Evolutionary conservation across 2,797 vertebrate genomes (phyloP), one percentile per base, ranked within the genome.

Genomic region (Erethizon dorsatum): DNA sequence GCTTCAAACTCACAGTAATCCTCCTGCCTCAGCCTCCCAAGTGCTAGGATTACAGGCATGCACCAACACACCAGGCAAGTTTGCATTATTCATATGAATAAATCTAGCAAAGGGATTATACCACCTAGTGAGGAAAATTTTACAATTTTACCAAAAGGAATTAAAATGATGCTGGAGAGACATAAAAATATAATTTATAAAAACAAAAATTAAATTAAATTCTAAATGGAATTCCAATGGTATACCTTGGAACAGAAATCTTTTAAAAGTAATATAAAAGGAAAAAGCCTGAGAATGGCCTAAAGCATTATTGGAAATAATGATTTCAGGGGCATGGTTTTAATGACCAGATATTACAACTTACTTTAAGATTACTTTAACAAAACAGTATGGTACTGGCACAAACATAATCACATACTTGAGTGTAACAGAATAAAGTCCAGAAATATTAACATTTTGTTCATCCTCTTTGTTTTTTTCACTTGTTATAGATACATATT

Each of bases 401-500:
- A 93, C 59, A 69, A 57, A 89, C 77, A 79, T 22, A 22, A 61
- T 78, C 47, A n/a, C 80, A 73, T 90, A 88, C 69, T 92, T 78
- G 65, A 88, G 71, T 67, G 78, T 45, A 77, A 31, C 24, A 37
- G 45, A 93, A 80, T 45, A 45, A 92, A 85, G 18, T 75, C 56
- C 90, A 80, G 69, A 77, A 86, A 69, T 33, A 28, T 50, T 87
- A 80, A 89, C 26, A 52, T 93, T 96, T 91, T 77, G 83, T 73
- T 91, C 24, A 84, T 94, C 24, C 17, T 50, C 22, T 59, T 92
- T 95, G 71, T n/a, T 54, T 93, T 59, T 93, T 73, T 80, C 20
- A n/a, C 28, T 94, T 95, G 26, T 88, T 82, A 31, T 15, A 78
- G 41, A 41, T 13, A 82, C 47, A 33, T 45, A 85, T 97, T 84